These are phyloP conservation scores for Sebastes elongatus DNA, from an alignment of 2,797 vertebrate genomes.

Conservation along the genomic window DNA sequence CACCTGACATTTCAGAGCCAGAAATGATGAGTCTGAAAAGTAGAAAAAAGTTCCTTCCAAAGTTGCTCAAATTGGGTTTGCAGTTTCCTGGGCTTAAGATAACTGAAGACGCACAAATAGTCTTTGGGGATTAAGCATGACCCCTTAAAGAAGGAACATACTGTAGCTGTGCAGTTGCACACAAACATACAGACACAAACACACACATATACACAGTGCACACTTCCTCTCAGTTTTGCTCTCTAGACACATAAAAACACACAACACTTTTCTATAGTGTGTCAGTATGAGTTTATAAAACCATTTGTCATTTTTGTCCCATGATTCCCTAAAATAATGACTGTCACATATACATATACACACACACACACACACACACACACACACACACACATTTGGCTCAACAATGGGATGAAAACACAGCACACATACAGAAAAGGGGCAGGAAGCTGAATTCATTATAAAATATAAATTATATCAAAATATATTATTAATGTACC, in stretches of 20 bases:
- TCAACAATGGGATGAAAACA: constrained; percentile 16
- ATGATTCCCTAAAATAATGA: constrained; percentile 46
- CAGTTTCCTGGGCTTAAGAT: constrained; percentile 9
- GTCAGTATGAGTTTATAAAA: constrained; percentile 58
- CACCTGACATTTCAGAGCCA: neutral
- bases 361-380: neutral
- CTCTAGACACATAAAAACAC: constrained; percentile 44
- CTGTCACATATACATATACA: constrained; percentile 7
- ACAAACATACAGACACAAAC: neutral
- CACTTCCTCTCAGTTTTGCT: neutral
- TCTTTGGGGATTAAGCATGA: neutral
- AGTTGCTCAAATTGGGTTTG: neutral
- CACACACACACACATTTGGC: neutral
- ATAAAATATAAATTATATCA: too few relatives aligned
- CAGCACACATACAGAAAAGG: neutral
- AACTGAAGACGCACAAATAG: neutral
- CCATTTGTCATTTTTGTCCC: constrained; percentile 67
- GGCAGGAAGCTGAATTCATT: neutral
- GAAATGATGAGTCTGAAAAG: neutral
- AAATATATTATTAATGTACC: neutral
- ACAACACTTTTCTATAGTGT: constrained; percentile 39
- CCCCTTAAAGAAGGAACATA: constrained; percentile 29
- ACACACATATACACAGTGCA: neutral
- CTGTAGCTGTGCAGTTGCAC: neutral
- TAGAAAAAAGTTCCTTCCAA: neutral